Evolutionary conservation across 2,797 vertebrate species (phyloP), one percentile per base, ranked within the genome.

Genomic region (Fratercula arctica): DNA sequence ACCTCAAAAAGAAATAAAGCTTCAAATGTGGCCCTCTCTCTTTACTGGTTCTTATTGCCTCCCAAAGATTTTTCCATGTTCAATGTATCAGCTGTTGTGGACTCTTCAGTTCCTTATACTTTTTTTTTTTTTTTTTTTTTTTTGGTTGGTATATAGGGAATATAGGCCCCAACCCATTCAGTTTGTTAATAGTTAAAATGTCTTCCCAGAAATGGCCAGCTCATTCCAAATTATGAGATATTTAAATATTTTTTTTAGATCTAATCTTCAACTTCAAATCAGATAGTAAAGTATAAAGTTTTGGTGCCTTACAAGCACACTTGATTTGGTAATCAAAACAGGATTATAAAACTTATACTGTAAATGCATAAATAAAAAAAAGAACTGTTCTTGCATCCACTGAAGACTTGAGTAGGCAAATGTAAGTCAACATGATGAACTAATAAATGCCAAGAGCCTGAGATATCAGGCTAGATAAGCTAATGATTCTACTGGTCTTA

Each of bases 131-230:
- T 45, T 46, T 46, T 46, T 45, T 46, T 20, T 46, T 66, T 31
- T 21, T 51, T 19, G 4, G 3, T 12, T 85, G 10, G 2, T 70
- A 8, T 11, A 2, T 26, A 77, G 11, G 7, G 8, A 12, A 2
- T 9, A 33, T 25, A 48, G 9, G 2, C 5, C 28, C 17, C 31
- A n/a, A 25, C 3, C 8, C 0, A 0, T 37, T 45, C 31, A 31
- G 6, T 16, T 33, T 46, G 3, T 23, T 20, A 59, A 17, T 5
- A 46, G 26, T 20, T 67, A 50, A 72, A 72, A 33, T 48, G 20
- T 61, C 7, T 88, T 83, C 33, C 5, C 12, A 23, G 25, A 61
- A 37, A 13, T 21, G 8, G 17, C 1, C 26, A 46, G 4, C 2
- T 70, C 14, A 33, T 73, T 80, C 46, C 29, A 69, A 83, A 12